Evolutionary conservation across 2,113 vertebrate species (phyloP).

Genomic region (Drymodes brunneopygia): DNA sequence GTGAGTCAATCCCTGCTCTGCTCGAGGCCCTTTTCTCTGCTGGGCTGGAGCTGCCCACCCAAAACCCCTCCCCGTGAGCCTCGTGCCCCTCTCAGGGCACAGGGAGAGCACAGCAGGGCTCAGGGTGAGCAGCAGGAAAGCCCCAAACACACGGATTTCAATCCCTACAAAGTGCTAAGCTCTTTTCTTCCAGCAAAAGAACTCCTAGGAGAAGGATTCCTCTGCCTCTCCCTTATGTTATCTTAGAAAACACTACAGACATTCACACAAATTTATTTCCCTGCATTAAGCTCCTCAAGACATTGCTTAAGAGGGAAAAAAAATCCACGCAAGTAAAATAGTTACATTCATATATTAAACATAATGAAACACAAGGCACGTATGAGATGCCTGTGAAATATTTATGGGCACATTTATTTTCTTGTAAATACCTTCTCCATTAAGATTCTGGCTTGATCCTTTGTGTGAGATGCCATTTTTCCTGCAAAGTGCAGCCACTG

Average conservation of each 20-base stretch:
- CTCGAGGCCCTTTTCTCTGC: background rate
- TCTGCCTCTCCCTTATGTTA: background rate
- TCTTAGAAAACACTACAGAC: background rate
- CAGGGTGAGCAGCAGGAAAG: fast-evolving
- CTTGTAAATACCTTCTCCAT: constrained; percentile 12
- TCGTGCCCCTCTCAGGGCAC: fast-evolving
- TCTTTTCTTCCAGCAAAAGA: background rate
- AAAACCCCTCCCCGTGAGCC: background rate
- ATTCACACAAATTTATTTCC: background rate
- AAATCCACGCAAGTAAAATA: background rate
- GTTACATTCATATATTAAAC: constrained; percentile 31
- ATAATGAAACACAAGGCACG: background rate
- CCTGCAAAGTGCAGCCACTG: background rate
- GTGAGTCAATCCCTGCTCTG: background rate
- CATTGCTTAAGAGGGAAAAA: background rate
- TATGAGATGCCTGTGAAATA: constrained; percentile 34
- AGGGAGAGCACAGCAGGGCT: background rate
- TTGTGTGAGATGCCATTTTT: background rate
- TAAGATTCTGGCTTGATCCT: constrained; percentile 25
- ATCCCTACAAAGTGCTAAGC: background rate
- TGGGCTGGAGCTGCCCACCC: background rate
- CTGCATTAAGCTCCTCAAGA: background rate
- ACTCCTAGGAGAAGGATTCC: background rate
- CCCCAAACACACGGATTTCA: background rate
- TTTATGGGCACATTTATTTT: constrained; percentile 33